Conservation (phyloP, 1,140 invertebrate genomes). For the Saccostrea cuccullata region DNA sequence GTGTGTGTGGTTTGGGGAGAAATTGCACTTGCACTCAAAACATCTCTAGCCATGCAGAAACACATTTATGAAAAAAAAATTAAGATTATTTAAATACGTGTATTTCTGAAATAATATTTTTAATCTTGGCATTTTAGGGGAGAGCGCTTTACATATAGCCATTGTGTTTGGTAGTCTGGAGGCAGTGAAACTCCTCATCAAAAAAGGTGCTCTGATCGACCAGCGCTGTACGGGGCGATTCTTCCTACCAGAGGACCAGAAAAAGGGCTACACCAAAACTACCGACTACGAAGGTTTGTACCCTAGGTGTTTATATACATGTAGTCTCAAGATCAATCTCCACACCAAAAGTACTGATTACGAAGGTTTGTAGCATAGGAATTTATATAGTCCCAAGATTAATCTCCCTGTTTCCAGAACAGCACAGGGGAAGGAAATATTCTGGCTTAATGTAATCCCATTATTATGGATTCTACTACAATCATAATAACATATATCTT, state of each 20-base stretch:
- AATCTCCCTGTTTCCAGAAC: too few species aligned
- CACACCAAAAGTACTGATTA: conserved; percentile 91
- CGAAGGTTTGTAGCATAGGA: conserved; percentile 81
- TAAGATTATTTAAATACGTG: too few species aligned
- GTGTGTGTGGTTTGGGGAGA: too few species aligned
- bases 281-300: conserved; percentile 91
- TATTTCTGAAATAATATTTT: too few species aligned
- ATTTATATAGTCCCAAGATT: neutral
- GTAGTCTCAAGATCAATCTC: too few species aligned
- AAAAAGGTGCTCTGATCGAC: conserved; percentile 92
- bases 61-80: too few species aligned
- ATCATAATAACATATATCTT: too few species aligned
- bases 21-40: too few species aligned
- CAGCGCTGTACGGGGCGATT: conserved; percentile 92
- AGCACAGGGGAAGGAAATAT: too few species aligned
- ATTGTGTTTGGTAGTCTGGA: conserved; percentile 98
- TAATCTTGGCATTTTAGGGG: conserved; percentile 80
- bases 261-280: conserved; percentile 82
- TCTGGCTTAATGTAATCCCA: too few species aligned
- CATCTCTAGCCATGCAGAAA: too few species aligned
- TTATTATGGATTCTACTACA: too few species aligned
- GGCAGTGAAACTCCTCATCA: conserved; percentile 94
- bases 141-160: conserved; percentile 95
- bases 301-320: neutral
- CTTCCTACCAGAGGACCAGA: conserved; percentile 95